Base-by-base conservation (phyloP, 2,888 invertebrate species). In the Nephrocerus scutellatus region DNA sequence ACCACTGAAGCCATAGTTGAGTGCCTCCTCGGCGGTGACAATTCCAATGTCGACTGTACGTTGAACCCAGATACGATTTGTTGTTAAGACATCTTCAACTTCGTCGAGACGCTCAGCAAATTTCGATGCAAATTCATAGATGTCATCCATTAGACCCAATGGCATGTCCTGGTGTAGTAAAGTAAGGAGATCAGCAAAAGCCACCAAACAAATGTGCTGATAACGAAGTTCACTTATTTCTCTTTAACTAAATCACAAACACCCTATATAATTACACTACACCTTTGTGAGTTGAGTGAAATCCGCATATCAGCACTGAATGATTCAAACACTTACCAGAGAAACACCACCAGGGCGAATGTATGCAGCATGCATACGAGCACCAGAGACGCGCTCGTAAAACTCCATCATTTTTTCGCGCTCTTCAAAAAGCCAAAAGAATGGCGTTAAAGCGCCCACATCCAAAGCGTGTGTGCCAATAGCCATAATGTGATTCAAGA, bases 401-500 rank as follows among this genome's bases (percentile, higher is more conserved):
- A 98, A 97, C 69, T 99, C 98, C 90, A 97, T 93, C 73, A 98
- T 76, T 70, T 97, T 97, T 70, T 97, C 96, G 54, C 96, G 74
- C 66, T 96, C 98, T 68, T 98, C 97, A 66, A 98, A 98, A 35
- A 97, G 74, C 97, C 97, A 99, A 74, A 99, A 97, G 71, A 98
- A 92, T 0, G 98, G 98, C 0, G 98, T 97, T 43, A 99, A 72
- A 3, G 96, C 98, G 16, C 98, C 98, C 16, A 98, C 75, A 71
- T 99, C 98, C 41, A 99, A 70, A 1, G 95, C 93, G 66, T 99
- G 98, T 0, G 92, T 90, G 8, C 93, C 93, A 25, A 99, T 75
- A 25, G 89, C 93, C 96, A 99, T 93, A 33, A 93, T 85, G 64
- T 99, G 98, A 70, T 99, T 98, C 20, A 96, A 72, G 38, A 99